A percentile compares a stretch with the other conserved stretches of the same genome.
Conservation (phyloP, 1,140 invertebrate species). For the Drosophila nikananu region DNA sequence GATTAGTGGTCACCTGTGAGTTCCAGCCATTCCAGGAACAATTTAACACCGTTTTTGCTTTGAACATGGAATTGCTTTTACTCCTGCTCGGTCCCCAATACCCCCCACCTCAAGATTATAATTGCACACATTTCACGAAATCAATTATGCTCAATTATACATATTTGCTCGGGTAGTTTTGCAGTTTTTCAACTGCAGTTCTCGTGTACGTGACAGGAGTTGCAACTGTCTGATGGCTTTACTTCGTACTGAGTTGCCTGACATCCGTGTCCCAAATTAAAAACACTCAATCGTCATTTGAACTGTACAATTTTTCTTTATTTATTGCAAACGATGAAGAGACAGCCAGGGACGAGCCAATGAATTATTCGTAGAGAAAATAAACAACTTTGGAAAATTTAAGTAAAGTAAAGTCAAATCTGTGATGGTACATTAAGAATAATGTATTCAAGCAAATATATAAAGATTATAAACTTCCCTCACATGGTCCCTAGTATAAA, state of each 20-base stretch:
- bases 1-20: constrained; percentile 18
- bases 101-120: constrained; percentile 31
- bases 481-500: neutral
- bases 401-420: neutral
- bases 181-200: constrained; percentile 37
- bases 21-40: neutral
- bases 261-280: constrained; percentile 30
- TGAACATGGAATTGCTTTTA: constrained; percentile 53
- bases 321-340: neutral
- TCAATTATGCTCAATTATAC: constrained; percentile 74
- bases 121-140: constrained; percentile 63
- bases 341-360: neutral
- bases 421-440: neutral
- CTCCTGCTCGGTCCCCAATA: constrained; percentile 6
- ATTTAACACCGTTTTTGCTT: constrained; percentile 13
- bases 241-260: neutral
- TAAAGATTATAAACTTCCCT: neutral
- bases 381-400: neutral
- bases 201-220: constrained; percentile 47
- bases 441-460: too few species aligned
- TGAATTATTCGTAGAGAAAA: neutral
- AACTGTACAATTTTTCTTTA: constrained; percentile 1
- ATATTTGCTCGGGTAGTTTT: constrained; percentile 39
- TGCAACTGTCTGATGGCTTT: constrained; percentile 16
- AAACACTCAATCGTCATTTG: constrained; percentile 50